Evolutionary conservation across 2,113 vertebrate species (phyloP), one percentile per base, ranked within the genome.

Genomic region (Prochilodus magdalenae): DNA sequence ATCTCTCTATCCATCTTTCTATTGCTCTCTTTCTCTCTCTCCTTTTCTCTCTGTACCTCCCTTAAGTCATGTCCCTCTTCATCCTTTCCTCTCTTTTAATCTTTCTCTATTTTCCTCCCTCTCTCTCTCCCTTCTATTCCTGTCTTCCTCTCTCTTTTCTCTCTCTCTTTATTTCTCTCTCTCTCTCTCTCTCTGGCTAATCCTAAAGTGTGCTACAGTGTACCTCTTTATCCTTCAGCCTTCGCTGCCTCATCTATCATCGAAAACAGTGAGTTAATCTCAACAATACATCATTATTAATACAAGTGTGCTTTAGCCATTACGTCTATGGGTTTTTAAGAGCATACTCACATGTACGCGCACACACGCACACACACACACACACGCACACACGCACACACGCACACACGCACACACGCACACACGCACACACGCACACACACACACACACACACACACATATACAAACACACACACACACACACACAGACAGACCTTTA

Each of bases 231-330:
- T 75, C 51, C 59, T 16, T 69, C 6, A 26, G 12, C 13, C 36
- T n/a, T 47, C 16, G 75, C 16, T 74, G 40, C 33, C 49, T 74
- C 70, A 84, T 74, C 53, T 33, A 66, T 67, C 69, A 78, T 66
- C 29, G n/a, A 77, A 81, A 80, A 82, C 3, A n/a, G 29, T 63
- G 18, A 36, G 27, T 30, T 53, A 33, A 84, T 84, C 65, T 83
- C 33, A 66, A 75, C 66, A 78, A 77, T 79, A 79, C 44, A 79
- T 84, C 79, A 81, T 77, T 77, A 86, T 80, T 84, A 86, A 77
- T 53, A 80, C 40, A 71, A 22, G 66, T 69, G 63, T 65, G 62
- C 30, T 80, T 78, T 55, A 63, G 20, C 49, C 60, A 63, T 80
- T 67, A 74, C 62, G 26, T 74, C 66, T 76, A 14, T 73, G 73